Base-by-base conservation (phyloP, 1,140 invertebrate species). In the Drosophila rhopaloa region DNA sequence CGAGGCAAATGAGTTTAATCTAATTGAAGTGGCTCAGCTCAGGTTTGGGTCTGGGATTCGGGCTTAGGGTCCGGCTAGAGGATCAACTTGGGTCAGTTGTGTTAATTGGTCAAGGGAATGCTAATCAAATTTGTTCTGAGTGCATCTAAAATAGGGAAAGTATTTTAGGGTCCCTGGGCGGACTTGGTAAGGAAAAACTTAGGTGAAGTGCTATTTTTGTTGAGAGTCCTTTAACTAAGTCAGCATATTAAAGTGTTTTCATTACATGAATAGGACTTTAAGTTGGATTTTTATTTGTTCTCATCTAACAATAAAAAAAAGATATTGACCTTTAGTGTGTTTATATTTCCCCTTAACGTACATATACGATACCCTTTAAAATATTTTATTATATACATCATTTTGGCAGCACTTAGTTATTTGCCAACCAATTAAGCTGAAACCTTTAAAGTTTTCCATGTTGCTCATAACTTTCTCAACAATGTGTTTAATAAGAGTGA, bases 1-100 rank as follows among this genome's bases (percentile, higher is more conserved):
- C 60, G 60, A 67, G 48, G 62, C 68, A 81, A 81, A 86, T 75
- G 75, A 71, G 79, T 79, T 88, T 86, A 76, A 85, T 85, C 63
- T 76, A 85, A 88, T 85, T 85, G 79, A 88, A 88, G 83, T 68
- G 79, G 65, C 68, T 70, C 37, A 58, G 65, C 65, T 47, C 47
- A 70, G 73, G 62, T 50, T 50, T 13, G 59, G 59, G 65, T 13
- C 46, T 3, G 32, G n/a, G 40, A 35, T 41, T 71, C 32, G 53
- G 60, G 35, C 14, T 74, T 59, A 35, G 71, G 76, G 50, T 58
- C 32, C 14, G n/a, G 62, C 56, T 41, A 27, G 8, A 53, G 44
- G 29, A 35, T 48, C 46, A 37, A 24, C 44, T 74, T 53, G 60
- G 51, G 58, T 51, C 60, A 71, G 67, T 50, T 71, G 65, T 67